Percentiles rank a stretch among this genome's conserved stretches.
phyloP scores from a whole-genome alignment of 2,888 invertebrate species.

The Diadromus collaris region DNA sequence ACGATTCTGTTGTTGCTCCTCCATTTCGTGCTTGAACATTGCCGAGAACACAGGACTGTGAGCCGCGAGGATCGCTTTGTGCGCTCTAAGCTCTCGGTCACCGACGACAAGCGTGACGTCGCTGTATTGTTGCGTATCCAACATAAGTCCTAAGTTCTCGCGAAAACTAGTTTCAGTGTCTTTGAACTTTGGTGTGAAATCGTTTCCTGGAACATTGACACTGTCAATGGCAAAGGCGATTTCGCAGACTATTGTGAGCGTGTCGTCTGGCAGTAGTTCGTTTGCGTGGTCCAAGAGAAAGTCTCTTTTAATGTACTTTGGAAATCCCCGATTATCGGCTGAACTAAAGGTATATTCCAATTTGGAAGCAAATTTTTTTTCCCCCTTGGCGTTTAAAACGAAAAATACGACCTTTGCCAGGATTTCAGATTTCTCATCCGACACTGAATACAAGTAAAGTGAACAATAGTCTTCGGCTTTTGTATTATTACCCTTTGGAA shows the following conservation, averaged over 20 bases:
- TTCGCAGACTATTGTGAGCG: constrained; percentile 9
- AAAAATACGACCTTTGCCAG: not conserved
- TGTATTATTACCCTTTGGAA: not conserved
- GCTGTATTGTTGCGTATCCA: not conserved
- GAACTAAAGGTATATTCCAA: not conserved
- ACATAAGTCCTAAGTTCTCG: not conserved
- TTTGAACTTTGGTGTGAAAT: not conserved
- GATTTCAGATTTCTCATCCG: not conserved
- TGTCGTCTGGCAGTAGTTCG: not conserved
- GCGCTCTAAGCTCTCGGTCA: not conserved
- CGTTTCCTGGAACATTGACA: not conserved
- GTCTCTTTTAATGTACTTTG: not conserved
- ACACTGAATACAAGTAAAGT: not conserved
- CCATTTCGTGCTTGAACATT: not conserved
- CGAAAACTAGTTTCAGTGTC: not conserved
- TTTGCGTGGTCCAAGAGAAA: not conserved
- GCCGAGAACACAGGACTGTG: too few relatives aligned
- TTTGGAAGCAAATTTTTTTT: not conserved
- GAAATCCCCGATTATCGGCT: not conserved
- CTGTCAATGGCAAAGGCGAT: not conserved
- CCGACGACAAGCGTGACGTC: not conserved
- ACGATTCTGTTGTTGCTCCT: not conserved
- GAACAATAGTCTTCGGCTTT: not conserved
- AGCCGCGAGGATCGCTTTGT: constrained; percentile 21
- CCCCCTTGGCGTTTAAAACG: not conserved